These are phyloP conservation scores for Pentalonia nigronervosa DNA, from an alignment of 1,140 invertebrate species.

Conservation along the genomic window DNA sequence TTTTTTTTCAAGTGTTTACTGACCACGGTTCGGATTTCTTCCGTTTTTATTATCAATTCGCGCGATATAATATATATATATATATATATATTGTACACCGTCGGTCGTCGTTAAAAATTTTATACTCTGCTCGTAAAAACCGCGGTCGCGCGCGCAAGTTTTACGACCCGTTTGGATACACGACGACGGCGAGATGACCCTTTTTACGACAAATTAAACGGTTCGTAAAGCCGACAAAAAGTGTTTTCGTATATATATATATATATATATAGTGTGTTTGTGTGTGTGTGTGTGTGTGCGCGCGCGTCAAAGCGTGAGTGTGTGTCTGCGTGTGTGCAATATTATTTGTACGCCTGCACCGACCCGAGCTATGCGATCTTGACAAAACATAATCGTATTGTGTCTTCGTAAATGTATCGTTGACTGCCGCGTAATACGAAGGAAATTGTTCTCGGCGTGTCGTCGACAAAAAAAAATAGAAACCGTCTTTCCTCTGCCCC, in stretches of 20 bases:
- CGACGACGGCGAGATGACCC: conserved; percentile 38
- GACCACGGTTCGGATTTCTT: background rate
- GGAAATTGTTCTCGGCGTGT: background rate
- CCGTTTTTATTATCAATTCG: background rate
- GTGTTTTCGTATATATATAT: background rate
- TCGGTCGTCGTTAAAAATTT: conserved; percentile 37
- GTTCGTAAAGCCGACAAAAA: conserved; percentile 65
- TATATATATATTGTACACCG: background rate
- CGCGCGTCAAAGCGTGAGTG: background rate
- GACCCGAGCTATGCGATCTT: background rate
- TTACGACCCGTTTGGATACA: conserved; percentile 41
- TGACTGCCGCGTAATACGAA: background rate
- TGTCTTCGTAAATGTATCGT: background rate
- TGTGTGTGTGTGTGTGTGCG: background rate
- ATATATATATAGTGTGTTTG: background rate
- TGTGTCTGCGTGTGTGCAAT: background rate
- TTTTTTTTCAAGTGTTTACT: background rate
- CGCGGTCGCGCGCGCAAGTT: conserved; percentile 22
- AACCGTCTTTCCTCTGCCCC: background rate
- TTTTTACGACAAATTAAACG: conserved; percentile 61
- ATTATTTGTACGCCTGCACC: background rate
- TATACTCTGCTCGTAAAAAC: conserved; percentile 50
- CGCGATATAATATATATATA: background rate
- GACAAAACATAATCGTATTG: background rate
- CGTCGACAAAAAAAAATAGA: background rate